phyloP scores from a whole-genome alignment of 1,140 invertebrate species.

The Triops longicaudatus region DNA sequence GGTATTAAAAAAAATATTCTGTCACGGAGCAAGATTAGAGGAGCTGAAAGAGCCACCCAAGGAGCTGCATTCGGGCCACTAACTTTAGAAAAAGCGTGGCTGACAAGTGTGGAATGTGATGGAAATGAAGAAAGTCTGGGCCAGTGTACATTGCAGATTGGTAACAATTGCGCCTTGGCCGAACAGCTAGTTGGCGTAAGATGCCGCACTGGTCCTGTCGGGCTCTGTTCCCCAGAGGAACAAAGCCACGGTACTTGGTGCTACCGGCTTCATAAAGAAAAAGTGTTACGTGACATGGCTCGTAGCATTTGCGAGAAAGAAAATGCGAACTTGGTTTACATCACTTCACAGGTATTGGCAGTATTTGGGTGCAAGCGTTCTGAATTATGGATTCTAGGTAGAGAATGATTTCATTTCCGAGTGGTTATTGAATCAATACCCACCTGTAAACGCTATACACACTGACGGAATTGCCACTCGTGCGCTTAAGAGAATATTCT shows the following conservation, averaged over 20 bases:
- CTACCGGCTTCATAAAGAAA: slow-evolving; percentile 20
- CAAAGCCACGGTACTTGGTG: slow-evolving; percentile 24
- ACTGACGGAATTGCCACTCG: slow-evolving; percentile 47
- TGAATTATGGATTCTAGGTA: slow-evolving; percentile 35
- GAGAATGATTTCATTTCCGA: slow-evolving; percentile 55
- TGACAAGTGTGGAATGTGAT: slow-evolving; percentile 37
- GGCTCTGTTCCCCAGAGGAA: slow-evolving; percentile 23
- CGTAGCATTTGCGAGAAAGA: slow-evolving; percentile 29
- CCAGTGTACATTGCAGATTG: background rate
- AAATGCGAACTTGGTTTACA: slow-evolving; percentile 44
- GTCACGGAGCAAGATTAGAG: slow-evolving; percentile 17
- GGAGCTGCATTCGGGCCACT: slow-evolving; percentile 32
- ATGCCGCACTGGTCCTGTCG: slow-evolving; percentile 21
- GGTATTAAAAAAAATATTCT: background rate
- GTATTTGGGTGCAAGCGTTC: background rate
- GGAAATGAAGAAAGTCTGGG: slow-evolving; percentile 42
- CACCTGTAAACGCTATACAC: slow-evolving; percentile 43
- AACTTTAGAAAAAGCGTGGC: slow-evolving; percentile 27
- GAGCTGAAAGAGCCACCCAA: slow-evolving; percentile 26
- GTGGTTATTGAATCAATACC: slow-evolving; percentile 41
- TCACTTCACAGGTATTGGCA: slow-evolving; percentile 40
- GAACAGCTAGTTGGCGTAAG: slow-evolving; percentile 27
- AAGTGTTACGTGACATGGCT: slow-evolving; percentile 19
- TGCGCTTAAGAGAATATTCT: slow-evolving; percentile 41
- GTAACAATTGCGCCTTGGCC: slow-evolving; percentile 20